Conservation (phyloP, 2,113 vertebrate genomes). For the Zonotrichia leucophrys region DNA sequence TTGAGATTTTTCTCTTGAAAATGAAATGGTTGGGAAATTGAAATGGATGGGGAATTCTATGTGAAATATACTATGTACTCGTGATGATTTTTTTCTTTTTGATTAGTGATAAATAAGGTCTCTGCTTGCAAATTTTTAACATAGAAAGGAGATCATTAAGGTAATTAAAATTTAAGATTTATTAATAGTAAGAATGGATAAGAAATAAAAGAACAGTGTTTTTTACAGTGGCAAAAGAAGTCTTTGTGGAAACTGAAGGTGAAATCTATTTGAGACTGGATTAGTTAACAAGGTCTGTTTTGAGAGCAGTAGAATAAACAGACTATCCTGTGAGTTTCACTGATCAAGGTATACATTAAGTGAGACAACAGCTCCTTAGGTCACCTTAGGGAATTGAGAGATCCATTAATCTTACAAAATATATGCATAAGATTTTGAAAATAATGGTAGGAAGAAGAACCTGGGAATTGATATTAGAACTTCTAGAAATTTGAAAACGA, state of each 20-base stretch:
- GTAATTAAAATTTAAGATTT: background rate
- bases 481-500: background rate
- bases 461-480: background rate
- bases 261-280: background rate
- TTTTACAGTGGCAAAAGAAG: background rate
- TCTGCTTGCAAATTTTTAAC: background rate
- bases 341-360: background rate
- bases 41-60: background rate
- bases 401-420: background rate
- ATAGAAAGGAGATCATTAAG: background rate
- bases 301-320: background rate
- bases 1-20: background rate
- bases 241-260: background rate
- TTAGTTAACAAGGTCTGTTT: background rate
- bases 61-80: background rate
- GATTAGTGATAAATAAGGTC: background rate
- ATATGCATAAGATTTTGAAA: background rate
- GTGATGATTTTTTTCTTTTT: background rate
- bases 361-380: background rate
- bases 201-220: background rate
- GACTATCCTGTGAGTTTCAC: background rate
- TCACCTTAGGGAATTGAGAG: background rate
- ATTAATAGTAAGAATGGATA: background rate
- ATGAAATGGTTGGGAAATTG: background rate
- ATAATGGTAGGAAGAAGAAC: background rate